phyloP scores from a whole-genome alignment of 2,888 invertebrate species.

The Lamellibrachia satsuma region DNA sequence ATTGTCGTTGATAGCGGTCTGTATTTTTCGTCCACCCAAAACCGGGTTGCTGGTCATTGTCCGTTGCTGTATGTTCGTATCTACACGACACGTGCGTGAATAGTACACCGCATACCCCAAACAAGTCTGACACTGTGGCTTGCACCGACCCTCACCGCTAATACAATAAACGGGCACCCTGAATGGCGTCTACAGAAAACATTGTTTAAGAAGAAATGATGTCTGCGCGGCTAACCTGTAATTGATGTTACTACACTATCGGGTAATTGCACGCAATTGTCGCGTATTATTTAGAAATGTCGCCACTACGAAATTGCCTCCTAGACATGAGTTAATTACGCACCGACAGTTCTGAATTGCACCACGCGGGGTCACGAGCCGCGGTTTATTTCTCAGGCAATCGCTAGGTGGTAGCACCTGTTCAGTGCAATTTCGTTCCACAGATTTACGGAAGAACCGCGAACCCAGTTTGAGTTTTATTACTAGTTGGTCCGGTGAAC shows the following conservation, averaged over 20 bases:
- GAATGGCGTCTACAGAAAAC: not conserved
- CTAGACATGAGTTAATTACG: not conserved
- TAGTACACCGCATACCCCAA: not conserved
- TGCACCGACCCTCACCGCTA: not conserved
- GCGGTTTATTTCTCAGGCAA: not conserved
- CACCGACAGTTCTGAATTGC: not conserved
- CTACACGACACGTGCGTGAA: not conserved
- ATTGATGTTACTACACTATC: not conserved
- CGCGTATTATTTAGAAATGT: not conserved
- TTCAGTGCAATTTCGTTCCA: not conserved
- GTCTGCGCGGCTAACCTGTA: not conserved
- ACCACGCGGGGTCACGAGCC: not conserved
- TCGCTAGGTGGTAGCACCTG: not conserved
- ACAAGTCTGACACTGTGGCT: not conserved
- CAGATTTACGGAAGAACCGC: not conserved
- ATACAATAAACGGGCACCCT: not conserved
- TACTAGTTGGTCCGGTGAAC: no score
- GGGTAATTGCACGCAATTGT: not conserved
- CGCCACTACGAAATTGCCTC: not conserved
- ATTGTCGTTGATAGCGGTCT: not conserved
- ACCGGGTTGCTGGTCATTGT: not conserved
- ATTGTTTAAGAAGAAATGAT: not conserved
- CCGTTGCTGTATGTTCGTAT: not conserved
- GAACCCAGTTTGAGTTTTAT: not conserved
- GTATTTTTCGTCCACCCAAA: not conserved